Base-by-base conservation (phyloP, 2,113 vertebrate species). In the Tinamus guttatus region DNA sequence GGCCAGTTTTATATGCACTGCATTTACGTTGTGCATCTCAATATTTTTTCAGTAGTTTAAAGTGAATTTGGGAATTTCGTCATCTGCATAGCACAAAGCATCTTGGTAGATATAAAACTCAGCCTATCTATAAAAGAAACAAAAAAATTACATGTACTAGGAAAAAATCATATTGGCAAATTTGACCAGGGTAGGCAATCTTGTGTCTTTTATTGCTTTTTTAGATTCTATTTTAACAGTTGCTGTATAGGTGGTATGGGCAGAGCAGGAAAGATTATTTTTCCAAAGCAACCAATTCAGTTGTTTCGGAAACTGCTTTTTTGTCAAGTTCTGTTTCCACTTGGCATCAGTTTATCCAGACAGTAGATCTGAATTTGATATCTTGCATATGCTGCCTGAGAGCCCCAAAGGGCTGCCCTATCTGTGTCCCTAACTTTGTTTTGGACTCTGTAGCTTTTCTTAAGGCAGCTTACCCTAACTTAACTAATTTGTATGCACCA, bases 401-500 rank as follows among this genome's bases (percentile, higher is more conserved):
- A 87, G 60, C 47, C 79, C 65, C 13, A 13, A 63, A 88, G 34
- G 59, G 47, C 47, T 67, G 12, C 60, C 24, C 28, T 87, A 76
- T 32, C 56, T 86, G 81, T 87, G 41, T 94, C 60, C 32, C 86
- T 94, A 75, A 88, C 94, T 97, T 96, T 87, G 27, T 92, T 95
- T 77, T 40, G 74, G 93, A 19, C 70, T 89, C 54, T 7, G 81
- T 93, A 54, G 89, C 70, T 95, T 94, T 96, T 88, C 78, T 96
- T 79, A 89, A 90, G 85, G n/a, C 93, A 90, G 36, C 81, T 96
- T 97, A 94, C 90, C 60, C 73, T 94, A 92, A 90, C 75, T 94
- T 94, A 69, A 93, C 91, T 98, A 45, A 94, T 96, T 97, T 92
- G 76, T 95, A 96, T 97, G 93, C 95, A 4, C 60, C 18, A 11